Percentiles rank a stretch among this genome's conserved stretches.
These are phyloP conservation scores for Pithys albifrons DNA, from an alignment of 2,113 vertebrate species.

Conservation along the genomic window DNA sequence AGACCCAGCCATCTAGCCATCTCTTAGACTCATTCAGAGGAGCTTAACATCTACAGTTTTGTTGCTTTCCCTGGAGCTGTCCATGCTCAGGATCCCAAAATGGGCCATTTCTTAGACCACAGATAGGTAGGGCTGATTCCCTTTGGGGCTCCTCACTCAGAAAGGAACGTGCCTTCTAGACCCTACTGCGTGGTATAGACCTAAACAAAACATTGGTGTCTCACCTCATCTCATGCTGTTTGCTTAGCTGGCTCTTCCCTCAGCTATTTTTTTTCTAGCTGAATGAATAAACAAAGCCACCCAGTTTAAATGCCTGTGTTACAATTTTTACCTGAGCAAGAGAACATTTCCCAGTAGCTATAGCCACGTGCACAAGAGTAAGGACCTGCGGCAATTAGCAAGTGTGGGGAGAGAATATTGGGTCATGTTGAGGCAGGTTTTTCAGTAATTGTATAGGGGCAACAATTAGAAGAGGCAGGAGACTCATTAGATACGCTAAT, in stretches of 20 bases:
- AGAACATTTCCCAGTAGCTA: conserved; percentile 27
- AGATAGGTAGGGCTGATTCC: background rate
- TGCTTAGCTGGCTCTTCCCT: conserved; percentile 20
- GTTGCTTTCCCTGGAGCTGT: background rate
- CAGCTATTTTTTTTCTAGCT: background rate
- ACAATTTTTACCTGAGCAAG: conserved; percentile 46
- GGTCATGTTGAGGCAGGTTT: conserved; percentile 60
- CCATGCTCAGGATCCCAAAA: background rate
- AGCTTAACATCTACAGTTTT: background rate
- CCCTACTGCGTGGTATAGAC: background rate
- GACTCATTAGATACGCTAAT: conserved; percentile 53
- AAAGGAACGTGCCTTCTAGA: background rate
- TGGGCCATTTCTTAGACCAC: background rate
- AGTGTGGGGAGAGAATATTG: conserved; percentile 45
- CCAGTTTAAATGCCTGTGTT: conserved; percentile 30
- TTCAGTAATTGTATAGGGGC: conserved; percentile 50
- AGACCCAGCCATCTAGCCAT: background rate
- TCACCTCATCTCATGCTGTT: background rate
- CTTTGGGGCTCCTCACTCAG: background rate
- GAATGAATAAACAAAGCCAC: conserved; percentile 41
- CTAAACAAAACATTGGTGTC: background rate
- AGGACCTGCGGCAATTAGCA: conserved; percentile 27
- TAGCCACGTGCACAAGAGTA: conserved; percentile 12
- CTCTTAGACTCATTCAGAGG: background rate
- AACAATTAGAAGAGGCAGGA: conserved; percentile 62